Evolutionary conservation across 2,113 vertebrate species (phyloP).

Genomic region (Ailurus styani): DNA sequence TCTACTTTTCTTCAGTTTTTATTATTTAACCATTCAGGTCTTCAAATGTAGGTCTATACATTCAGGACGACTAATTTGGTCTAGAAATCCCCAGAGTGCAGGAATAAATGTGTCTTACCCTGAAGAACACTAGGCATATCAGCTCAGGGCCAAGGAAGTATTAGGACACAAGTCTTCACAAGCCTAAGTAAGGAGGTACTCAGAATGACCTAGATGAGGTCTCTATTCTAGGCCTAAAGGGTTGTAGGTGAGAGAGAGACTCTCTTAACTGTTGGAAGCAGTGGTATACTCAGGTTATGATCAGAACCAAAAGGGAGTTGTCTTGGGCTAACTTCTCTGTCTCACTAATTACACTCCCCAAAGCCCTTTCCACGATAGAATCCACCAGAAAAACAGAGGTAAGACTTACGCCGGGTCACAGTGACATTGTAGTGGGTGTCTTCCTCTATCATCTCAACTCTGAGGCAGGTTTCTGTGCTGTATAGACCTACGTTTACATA

Average conservation of each 20-base stretch:
- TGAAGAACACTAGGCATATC: background rate
- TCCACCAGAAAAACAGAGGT: constrained; percentile 42
- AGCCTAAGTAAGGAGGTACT: background rate
- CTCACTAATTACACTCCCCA: constrained; percentile 19
- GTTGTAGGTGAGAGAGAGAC: background rate
- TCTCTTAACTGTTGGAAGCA: background rate
- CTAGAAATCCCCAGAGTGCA: background rate
- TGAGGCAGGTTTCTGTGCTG: constrained; percentile 91
- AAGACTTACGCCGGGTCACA: constrained; percentile 85
- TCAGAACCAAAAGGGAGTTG: constrained; percentile 8
- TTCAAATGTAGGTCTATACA: background rate
- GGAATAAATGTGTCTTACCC: background rate
- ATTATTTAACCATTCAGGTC: background rate
- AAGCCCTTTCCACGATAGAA: constrained; percentile 27
- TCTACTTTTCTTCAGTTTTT: constrained; percentile 18
- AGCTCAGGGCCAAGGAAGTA: background rate
- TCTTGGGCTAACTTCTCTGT: constrained; percentile 1
- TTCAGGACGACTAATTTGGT: background rate
- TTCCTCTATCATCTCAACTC: constrained; percentile 83
- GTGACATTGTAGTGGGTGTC: constrained; percentile 80
- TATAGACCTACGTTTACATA: constrained; percentile 88
- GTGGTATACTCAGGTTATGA: background rate
- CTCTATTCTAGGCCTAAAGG: background rate
- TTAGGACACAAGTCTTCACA: background rate
- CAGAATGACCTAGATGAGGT: background rate